A percentile compares a stretch with the other conserved stretches of the same genome.
phyloP scores from a whole-genome alignment of 2,888 invertebrate genomes.

The Hirudinaria manillensis region DNA sequence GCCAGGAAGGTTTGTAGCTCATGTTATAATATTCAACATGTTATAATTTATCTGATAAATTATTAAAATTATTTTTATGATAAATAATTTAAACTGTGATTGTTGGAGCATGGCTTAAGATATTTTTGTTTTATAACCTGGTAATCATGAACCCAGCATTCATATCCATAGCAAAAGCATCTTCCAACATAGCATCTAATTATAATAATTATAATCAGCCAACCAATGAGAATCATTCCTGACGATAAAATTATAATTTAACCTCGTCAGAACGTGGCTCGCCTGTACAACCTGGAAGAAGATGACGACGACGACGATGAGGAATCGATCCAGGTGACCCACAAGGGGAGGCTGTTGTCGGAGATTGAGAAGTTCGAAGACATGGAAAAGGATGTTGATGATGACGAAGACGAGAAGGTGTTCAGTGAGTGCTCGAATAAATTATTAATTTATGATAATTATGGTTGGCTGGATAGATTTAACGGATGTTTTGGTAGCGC shows the following conservation, averaged over 20 bases:
- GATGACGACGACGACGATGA: constrained; percentile 19
- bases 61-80: too few species aligned
- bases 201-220: neutral
- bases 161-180: too few species aligned
- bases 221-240: neutral
- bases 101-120: too few species aligned
- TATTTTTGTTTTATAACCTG: too few species aligned
- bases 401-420: constrained; percentile 9
- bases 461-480: neutral
- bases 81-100: too few species aligned
- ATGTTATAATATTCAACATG: neutral
- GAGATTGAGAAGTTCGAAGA: constrained; percentile 24
- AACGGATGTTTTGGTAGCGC: neutral
- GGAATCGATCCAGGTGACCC: constrained; percentile 10
- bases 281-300: constrained; percentile 23
- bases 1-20: neutral
- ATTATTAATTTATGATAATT: neutral
- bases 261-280: neutral
- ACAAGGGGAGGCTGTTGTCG: constrained; percentile 19
- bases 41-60: neutral
- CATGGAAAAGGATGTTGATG: neutral
- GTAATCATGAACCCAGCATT: too few species aligned
- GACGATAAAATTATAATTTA: neutral
- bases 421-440: constrained; percentile 1
- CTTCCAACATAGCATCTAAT: neutral